These are phyloP conservation scores for Eonycteris spelaea DNA, from an alignment of 2,113 vertebrate species.

Conservation along the genomic window DNA sequence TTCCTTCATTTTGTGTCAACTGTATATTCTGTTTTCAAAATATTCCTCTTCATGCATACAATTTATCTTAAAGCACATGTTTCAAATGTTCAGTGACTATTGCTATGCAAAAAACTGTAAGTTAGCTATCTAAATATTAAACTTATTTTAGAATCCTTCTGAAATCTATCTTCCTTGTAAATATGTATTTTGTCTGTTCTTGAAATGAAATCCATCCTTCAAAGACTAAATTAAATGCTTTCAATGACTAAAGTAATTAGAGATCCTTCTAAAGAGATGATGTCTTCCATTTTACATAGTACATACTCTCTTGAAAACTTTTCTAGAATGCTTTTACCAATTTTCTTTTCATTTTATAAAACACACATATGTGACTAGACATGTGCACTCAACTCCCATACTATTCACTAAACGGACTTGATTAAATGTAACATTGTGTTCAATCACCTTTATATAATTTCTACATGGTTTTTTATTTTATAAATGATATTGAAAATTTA, in stretches of 20 bases:
- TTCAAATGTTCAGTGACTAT: background rate
- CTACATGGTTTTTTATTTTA: background rate
- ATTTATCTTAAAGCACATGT: background rate
- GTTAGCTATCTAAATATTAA: background rate
- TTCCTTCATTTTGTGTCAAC: background rate
- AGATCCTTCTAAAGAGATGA: background rate
- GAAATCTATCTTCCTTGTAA: background rate
- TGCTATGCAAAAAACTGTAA: background rate
- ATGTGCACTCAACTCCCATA: rapidly evolving
- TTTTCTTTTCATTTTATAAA: background rate
- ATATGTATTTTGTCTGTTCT: background rate
- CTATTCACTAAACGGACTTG: background rate
- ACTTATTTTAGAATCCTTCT: background rate
- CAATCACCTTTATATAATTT: background rate
- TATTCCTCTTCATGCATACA: background rate
- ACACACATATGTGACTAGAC: too few relatives aligned
- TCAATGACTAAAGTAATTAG: background rate
- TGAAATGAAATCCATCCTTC: background rate
- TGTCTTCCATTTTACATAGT: background rate
- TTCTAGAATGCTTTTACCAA: background rate
- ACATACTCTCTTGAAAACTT: background rate
- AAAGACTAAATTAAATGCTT: background rate
- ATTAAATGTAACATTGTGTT: background rate
- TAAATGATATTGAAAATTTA: background rate
- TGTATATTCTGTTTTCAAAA: background rate